phyloP scores from a whole-genome alignment of 2,888 invertebrate genomes.

The Pteria penguin region DNA sequence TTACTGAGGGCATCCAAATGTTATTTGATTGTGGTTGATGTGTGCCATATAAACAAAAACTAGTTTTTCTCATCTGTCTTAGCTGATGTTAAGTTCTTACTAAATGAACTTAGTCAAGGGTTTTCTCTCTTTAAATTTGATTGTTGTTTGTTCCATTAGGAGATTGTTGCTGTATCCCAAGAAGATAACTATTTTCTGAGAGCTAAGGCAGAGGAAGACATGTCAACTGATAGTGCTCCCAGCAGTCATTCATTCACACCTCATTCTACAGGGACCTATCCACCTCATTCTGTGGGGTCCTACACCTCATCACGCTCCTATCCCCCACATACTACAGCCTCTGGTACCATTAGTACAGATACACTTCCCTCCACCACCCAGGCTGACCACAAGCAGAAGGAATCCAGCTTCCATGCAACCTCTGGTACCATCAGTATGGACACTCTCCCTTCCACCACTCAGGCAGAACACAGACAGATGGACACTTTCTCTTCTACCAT shows the following conservation, averaged over 20 bases:
- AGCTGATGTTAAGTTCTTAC: too few relatives aligned
- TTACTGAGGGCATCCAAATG: too few relatives aligned
- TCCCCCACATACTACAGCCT: background rate
- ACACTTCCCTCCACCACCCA: conserved; percentile 6
- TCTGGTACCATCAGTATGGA: background rate
- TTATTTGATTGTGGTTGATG: too few relatives aligned
- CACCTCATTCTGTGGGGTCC: background rate
- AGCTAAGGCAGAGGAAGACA: conserved; percentile 10
- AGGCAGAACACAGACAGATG: background rate
- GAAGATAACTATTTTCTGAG: conserved; percentile 24
- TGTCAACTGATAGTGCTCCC: background rate
- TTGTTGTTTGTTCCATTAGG: conserved; percentile 29
- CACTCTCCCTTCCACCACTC: conserved; percentile 6
- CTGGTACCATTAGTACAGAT: background rate
- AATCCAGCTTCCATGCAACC: background rate
- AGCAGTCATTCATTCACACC: background rate
- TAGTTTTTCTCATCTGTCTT: too few relatives aligned
- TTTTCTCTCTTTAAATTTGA: background rate
- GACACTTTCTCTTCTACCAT: conserved; percentile 16
- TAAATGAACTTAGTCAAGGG: too few relatives aligned
- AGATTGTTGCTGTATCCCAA: conserved; percentile 26
- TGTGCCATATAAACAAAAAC: too few relatives aligned
- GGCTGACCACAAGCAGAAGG: conserved; percentile 4
- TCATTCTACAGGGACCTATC: background rate
- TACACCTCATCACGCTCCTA: background rate